Evolutionary conservation across 2,113 vertebrate species (phyloP), one percentile per base, ranked within the genome.

Genomic region (Thymallus thymallus): DNA sequence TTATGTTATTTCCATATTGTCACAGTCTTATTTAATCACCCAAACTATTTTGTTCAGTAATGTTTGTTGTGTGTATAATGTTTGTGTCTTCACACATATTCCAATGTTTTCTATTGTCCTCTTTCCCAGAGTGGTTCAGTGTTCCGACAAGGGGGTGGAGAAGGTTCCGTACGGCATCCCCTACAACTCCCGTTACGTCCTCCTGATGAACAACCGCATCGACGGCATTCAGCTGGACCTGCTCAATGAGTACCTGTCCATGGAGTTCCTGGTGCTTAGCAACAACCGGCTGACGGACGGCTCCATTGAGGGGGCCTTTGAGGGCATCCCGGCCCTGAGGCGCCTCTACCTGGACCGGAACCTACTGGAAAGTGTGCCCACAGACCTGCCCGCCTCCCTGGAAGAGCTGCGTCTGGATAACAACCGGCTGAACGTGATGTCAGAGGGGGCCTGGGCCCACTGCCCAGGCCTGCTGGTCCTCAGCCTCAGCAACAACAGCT

Each of bases 121-220:
- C 72, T 79, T 56, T 91, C 91, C 16, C 80, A 91, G 88, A 85
- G 76, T 90, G 71, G 83, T 92, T 76, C 92, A 89, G 64, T 94
- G 93, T 75, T 94, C 88, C 13, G 88, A 91, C 46, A 92, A 93
- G 91, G 76, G 64, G 0, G 55, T 91, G 6, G 82, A 84, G 1
- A 90, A 73, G 76, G 62, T 90, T 16, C 85, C 89, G 6, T 88
- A 93, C 20, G 87, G 90, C 67, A 92, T 92, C 58, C 88, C 85
- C 18, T 92, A 88, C 46, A 88, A 86, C 29, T 70, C 84, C 66
- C 90, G 86, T 18, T 92, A 88, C 78, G 67, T 94, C 76, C 78
- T 87, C 12, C 79, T 94, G 68, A 91, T 88, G 87, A 92, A 91
- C 76, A 94, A 92, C 74, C 82, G 10, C 60, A 89, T 90, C 18